Base-by-base conservation (phyloP, 2,113 vertebrate genomes). In the Xenus cinereus region DNA sequence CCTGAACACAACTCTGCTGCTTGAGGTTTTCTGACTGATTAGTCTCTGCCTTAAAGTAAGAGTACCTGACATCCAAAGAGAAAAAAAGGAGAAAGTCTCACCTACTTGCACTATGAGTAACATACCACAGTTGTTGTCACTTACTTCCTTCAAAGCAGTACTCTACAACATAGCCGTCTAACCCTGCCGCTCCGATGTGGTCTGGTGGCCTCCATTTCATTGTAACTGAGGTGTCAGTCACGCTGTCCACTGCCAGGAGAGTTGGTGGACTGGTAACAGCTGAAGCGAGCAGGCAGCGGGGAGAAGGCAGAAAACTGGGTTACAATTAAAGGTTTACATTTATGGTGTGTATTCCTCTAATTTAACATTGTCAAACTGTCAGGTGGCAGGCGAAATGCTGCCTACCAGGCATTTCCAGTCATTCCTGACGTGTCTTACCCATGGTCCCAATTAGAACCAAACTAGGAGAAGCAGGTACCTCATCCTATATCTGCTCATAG, bases 81-180 rank as follows among this genome's bases (percentile, higher is more conserved):
- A 83, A 90, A 96, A 96, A 87, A 86, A 75, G 18, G 66, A 82
- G 32, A 73, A 71, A 79, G 37, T 90, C 92, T 98, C 95, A 97
- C 92, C 93, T 91, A 97, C 64, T 45, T 78, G 86, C 87, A 37
- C 30, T n/a, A 50, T 14, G 71, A 56, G 45, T 32, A 77, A 69
- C 71, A 62, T 16, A 89, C 60, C 87, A 9, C 16, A 14, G 51
- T 54, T 0, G 13, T 46, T 19, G 66, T 59, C 84, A 98, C 99
- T 99, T 98, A 99, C 99, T 98, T 99, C 99, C 99, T 99, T 99
- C 99, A 59, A 99, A 83, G 98, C 99, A 99, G 97, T 99, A 99
- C 95, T 99, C 99, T 96, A 99, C 96, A 88, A 98, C 96, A 94
- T 99, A 99, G 93, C 99, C 99, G 1, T 99, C 99, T 95, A 99